Conservation (phyloP, 1,140 invertebrate genomes). For the Papilio aristodemus region DNA sequence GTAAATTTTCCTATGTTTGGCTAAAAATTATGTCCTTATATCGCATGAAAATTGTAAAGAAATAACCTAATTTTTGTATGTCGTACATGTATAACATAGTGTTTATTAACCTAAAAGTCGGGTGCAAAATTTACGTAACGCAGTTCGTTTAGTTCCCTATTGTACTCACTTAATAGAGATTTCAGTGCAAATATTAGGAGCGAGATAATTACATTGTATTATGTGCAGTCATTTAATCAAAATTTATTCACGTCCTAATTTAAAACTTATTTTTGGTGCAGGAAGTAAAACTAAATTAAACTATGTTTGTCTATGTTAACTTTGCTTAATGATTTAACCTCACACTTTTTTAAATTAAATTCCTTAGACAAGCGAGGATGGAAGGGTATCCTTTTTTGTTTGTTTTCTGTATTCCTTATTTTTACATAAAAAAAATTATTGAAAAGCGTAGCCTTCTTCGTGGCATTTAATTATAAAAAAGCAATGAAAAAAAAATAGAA, state of each 20-base stretch:
- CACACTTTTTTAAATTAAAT: no score
- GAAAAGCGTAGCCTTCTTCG: not conserved
- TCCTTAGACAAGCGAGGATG: no score
- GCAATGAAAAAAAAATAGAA: not conserved
- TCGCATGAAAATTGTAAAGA: no score
- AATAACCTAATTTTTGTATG: not conserved
- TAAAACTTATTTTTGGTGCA: no score
- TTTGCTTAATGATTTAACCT: no score
- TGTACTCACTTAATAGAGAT: slow-evolving; percentile 24
- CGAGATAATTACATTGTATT: slow-evolving; percentile 5
- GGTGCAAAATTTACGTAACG: not conserved
- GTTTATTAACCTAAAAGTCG: slow-evolving; percentile 6
- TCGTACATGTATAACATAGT: not conserved
- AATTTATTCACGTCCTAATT: not conserved
- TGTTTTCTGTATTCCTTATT: no score
- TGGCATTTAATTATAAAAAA: not conserved
- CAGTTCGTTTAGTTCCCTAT: slow-evolving; percentile 15
- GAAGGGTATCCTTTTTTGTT: no score
- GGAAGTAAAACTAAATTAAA: no score
- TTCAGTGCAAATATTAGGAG: slow-evolving; percentile 21
- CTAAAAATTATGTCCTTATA: no score
- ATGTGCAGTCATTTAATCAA: slow-evolving; percentile 1
- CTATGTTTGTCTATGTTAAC: no score
- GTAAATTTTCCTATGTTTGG: no score
- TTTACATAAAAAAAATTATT: not conserved